Conservation (phyloP, 2,113 vertebrate species). For the Ranitomeya variabilis region DNA sequence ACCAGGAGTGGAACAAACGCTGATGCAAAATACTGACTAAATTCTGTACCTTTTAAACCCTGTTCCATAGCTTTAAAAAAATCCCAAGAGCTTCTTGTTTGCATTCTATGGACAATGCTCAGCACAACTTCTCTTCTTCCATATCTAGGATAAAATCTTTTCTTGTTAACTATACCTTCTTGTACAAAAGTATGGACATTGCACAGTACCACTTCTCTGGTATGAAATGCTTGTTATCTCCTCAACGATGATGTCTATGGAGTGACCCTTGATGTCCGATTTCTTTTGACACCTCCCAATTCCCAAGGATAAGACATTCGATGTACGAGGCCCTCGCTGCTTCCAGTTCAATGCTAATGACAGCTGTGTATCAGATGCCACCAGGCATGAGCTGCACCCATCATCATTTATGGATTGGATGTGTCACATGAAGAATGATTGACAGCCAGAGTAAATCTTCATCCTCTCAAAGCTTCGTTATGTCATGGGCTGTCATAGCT, state of each 20-base stretch:
- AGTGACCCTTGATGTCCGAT: slow-evolving; percentile 27
- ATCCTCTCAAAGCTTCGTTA: slow-evolving; percentile 67
- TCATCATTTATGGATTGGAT: slow-evolving; percentile 61
- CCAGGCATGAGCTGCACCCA: slow-evolving; percentile 61
- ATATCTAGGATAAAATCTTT: background rate
- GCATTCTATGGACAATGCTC: background rate
- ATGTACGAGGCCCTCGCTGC: accelerated
- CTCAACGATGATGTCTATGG: background rate
- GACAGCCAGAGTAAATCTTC: slow-evolving; percentile 67
- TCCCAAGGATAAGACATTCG: background rate
- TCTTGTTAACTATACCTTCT: no score
- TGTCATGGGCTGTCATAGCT: slow-evolving; percentile 67
- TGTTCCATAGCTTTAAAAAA: no score
- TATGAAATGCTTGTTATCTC: no score
- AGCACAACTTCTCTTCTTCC: background rate
- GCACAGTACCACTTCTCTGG: no score
- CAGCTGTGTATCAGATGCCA: slow-evolving; percentile 62
- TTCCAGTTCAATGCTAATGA: slow-evolving; percentile 60
- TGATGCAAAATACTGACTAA: no score
- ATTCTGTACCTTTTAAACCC: no score
- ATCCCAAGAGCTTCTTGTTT: background rate
- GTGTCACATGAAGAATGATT: slow-evolving; percentile 66
- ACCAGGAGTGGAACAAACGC: no score
- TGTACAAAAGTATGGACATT: no score
- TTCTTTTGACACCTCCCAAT: slow-evolving; percentile 8